phyloP scores from a whole-genome alignment of 2,888 invertebrate genomes.

The Metellina segmentata region DNA sequence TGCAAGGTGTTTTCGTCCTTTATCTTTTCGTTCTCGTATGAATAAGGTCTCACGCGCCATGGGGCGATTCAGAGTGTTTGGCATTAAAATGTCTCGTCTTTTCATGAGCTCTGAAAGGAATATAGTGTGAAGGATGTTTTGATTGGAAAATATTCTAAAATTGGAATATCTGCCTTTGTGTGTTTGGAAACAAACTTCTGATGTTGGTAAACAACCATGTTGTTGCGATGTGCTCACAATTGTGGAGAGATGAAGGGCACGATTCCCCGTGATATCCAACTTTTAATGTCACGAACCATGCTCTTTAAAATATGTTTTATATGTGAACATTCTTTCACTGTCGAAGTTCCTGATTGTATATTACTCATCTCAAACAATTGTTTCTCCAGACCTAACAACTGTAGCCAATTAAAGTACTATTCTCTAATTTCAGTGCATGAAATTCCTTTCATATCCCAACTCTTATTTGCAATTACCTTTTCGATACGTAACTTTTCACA shows the following conservation, averaged over 20 bases:
- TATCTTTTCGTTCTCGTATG: neutral
- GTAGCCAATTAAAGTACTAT: too few species aligned
- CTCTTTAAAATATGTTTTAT: too few species aligned
- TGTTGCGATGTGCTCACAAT: neutral
- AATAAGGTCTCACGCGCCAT: neutral
- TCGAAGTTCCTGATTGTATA: too few species aligned
- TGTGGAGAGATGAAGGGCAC: neutral
- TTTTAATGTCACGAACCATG: too few species aligned
- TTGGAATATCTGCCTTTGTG: neutral
- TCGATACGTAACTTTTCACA: too few species aligned
- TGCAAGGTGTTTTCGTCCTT: neutral
- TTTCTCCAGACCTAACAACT: too few species aligned
- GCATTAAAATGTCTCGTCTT: neutral
- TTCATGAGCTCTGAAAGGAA: too few species aligned
- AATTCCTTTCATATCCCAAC: too few species aligned
- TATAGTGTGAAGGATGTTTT: neutral
- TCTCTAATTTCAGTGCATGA: too few species aligned
- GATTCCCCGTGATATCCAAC: neutral
- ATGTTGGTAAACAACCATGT: neutral
- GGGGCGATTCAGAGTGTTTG: neutral
- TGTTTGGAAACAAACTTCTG: neutral
- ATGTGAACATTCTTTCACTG: too few species aligned
- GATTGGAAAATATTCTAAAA: constrained; percentile 1
- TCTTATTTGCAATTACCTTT: too few species aligned
- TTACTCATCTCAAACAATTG: too few species aligned